Conservation (phyloP, 1,140 invertebrate genomes). For the Coptotermes formosanus region DNA sequence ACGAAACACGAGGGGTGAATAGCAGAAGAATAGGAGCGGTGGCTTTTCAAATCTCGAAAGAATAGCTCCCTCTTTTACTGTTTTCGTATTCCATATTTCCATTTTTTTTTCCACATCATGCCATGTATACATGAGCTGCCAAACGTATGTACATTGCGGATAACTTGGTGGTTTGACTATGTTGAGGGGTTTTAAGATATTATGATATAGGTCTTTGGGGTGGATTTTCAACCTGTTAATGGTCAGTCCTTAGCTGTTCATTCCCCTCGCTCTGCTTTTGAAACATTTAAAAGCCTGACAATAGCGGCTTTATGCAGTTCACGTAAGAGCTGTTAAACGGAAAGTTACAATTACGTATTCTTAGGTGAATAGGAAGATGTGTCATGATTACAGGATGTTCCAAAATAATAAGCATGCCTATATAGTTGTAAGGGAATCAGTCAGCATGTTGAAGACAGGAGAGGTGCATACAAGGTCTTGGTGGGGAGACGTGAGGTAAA, state of each 20-base stretch:
- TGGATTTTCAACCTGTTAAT: neutral
- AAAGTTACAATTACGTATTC: neutral
- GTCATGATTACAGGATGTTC: neutral
- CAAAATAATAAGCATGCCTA: neutral
- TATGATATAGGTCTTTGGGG: conserved; percentile 16
- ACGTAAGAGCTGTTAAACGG: neutral
- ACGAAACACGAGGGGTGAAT: neutral
- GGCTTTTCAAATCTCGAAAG: conserved; percentile 8
- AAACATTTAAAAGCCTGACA: neutral
- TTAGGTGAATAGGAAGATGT: neutral
- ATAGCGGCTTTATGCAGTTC: neutral
- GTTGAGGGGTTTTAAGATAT: neutral
- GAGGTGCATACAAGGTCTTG: too few relatives aligned
- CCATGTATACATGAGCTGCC: neutral
- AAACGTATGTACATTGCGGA: conserved; percentile 2
- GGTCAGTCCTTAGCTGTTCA: neutral
- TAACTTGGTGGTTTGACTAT: neutral
- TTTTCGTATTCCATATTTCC: conserved; percentile 12
- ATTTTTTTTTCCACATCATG: neutral
- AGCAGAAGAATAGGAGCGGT: neutral
- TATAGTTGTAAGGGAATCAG: too few relatives aligned
- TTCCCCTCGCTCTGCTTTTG: neutral
- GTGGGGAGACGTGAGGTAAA: too few relatives aligned
- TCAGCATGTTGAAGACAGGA: too few relatives aligned
- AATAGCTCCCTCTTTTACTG: conserved; percentile 1